Conservation (phyloP, 2,113 vertebrate species). For the Myanophis thanlyinensis region DNA sequence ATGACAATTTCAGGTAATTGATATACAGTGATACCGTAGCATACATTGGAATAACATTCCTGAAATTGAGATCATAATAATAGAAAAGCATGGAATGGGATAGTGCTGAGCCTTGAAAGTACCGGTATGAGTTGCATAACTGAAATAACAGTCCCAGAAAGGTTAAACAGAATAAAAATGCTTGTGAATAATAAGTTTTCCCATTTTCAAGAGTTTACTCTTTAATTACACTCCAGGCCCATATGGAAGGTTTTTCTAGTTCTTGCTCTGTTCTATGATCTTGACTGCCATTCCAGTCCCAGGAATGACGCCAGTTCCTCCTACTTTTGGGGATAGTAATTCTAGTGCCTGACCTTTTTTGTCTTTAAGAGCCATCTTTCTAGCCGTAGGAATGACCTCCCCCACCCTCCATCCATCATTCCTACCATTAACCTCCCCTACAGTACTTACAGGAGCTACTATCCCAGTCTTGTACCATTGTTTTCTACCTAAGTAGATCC, state of each 20-base stretch:
- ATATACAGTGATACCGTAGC: neutral
- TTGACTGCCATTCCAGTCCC: neutral
- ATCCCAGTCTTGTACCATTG: neutral
- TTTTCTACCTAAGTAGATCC: neutral
- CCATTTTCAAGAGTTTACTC: neutral
- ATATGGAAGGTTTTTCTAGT: neutral
- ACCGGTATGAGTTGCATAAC: neutral
- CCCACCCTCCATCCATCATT: neutral
- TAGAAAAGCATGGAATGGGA: neutral
- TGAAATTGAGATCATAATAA: neutral
- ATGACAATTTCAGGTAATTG: neutral
- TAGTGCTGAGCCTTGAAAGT: neutral
- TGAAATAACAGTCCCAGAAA: neutral
- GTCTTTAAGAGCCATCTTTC: neutral
- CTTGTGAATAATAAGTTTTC: neutral
- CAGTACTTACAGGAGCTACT: neutral
- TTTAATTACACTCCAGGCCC: neutral
- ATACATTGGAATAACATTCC: neutral
- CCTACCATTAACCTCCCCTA: neutral
- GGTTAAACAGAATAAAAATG: neutral
- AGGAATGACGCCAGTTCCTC: neutral
- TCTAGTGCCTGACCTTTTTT: neutral
- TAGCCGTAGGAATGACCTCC: neutral
- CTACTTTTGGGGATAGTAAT: neutral
- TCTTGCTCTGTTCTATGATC: neutral